Evolutionary conservation across 2,797 vertebrate species (phyloP), one percentile per base, ranked within the genome.

Genomic region (Loriculus beryllinus): DNA sequence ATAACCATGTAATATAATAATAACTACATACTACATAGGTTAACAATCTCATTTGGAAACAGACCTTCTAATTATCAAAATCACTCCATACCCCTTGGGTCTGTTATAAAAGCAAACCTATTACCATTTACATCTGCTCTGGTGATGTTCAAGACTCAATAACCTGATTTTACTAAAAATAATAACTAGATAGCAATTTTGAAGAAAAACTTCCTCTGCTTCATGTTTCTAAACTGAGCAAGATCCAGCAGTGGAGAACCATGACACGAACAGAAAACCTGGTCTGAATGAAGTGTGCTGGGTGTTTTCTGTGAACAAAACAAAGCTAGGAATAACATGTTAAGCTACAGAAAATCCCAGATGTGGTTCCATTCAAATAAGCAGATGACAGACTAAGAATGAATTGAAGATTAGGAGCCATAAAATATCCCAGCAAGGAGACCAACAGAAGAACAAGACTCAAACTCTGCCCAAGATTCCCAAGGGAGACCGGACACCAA

Each of bases 71-170:
- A 20, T 35, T 35, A 42, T 79, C 35, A 76, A 49, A 83, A 84
- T 62, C 35, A 65, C n/a, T 54, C 0, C 0, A 3, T 60, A 39
- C 33, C n/a, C 49, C 25, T 63, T 10, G 3, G 10, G 9, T 35
- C 26, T 81, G 21, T 31, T 57, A 54, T 7, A 69, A 56, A 86
- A 78, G 23, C 8, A 12, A 83, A 14, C 11, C 6, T 14, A 10
- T 26, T 63, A 56, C n/a, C 31, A 52, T 51, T 7, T 68, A 29
- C 11, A 77, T 5, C 28, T 75, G 47, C 17, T 64, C 29, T 47
- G 52, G 8, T 5, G 7, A 62, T 10, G n/a, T 29, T 28, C 14
- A 59, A 60, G 33, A 71, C 8, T 25, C 22, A 31, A 4, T 39
- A 77, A 51, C 7, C 16, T 72, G 15, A 31, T 35, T 69, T 68